Conservation (phyloP, 1,140 invertebrate genomes). For the Drosophila guanche region DNA sequence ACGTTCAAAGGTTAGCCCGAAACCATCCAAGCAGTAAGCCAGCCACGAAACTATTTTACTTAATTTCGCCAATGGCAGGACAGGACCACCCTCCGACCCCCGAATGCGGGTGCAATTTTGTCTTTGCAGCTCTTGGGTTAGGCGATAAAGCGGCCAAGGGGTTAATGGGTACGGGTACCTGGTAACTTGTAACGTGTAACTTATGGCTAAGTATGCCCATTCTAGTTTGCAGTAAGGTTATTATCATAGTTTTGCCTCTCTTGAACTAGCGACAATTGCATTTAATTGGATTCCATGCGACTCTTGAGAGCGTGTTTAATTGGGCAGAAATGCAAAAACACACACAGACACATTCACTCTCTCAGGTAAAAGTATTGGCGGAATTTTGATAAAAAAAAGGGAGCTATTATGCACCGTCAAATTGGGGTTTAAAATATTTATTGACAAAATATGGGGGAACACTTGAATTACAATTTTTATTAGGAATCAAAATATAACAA, state of each 20-base stretch:
- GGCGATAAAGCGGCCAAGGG: neutral
- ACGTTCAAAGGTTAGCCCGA: slow-evolving; percentile 2
- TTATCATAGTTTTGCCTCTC: slow-evolving; percentile 49
- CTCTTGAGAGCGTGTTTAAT: slow-evolving; percentile 49
- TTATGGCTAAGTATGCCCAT: slow-evolving; percentile 7
- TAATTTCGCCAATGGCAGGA: slow-evolving; percentile 43
- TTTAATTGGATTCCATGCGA: slow-evolving; percentile 51
- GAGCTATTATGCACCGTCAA: no score
- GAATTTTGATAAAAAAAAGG: neutral
- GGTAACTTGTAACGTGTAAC: slow-evolving; percentile 16
- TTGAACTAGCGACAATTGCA: slow-evolving; percentile 49
- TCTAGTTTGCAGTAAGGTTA: slow-evolving; percentile 3
- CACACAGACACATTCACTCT: no score
- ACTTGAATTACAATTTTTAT: no score
- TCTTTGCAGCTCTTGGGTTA: no score
- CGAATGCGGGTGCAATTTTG: slow-evolving; percentile 14
- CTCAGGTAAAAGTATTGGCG: no score
- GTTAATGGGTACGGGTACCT: neutral
- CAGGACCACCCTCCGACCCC: slow-evolving; percentile 10
- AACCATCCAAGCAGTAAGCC: slow-evolving; percentile 22
- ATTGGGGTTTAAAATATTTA: no score
- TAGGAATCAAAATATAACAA: no score
- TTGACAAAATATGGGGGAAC: no score
- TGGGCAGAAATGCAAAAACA: slow-evolving; percentile 41
- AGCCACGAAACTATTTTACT: slow-evolving; percentile 53